Base-by-base conservation (phyloP, 2,797 vertebrate species). In the Mus spretus region DNA sequence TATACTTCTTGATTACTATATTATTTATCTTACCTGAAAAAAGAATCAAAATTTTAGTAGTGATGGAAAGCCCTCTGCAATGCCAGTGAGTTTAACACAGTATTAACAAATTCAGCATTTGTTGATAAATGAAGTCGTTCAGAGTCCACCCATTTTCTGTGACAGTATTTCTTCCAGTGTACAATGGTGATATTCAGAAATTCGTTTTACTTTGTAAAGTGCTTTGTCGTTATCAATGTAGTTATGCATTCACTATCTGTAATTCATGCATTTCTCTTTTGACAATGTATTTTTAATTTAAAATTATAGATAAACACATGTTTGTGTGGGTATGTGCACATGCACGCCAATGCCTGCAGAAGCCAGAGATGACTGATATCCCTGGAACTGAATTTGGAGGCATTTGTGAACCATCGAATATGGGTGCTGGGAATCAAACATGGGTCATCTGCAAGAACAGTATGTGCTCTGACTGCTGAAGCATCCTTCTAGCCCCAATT, bases 161-260 rank as follows among this genome's bases (percentile, higher is more conserved):
- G 89, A 89, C 78, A 70, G 47, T 26, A 81, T 89, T 88, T 96
- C 59, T 40, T 78, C 9, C 40, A 26, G 26, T 89, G 12, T 63
- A 72, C 80, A 94, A 34, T 34, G 28, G 15, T 24, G 72, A 14
- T 55, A 37, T 87, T 94, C 77, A 14, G 50, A 74, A 59, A 1
- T 78, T 20, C 17, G n/a, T 61, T 84, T 50, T 79, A 40, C 89
- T 24, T n/a, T 74, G 7, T 74, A 53, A 44, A 75, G 26, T n/a
- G 4, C 13, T 85, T 83, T 80, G 20, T 15, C 17, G n/a, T 90
- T 34, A 63, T 65, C 47, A 83, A 53, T 94, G 67, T 67, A 72
- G 59, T 78, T 78, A 57, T 89, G 10, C 19, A n/a, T 93, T 78
- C 44, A 44, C 70, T 82, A 61, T 31, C 8, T 44, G 40, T 2